Conservation (phyloP, 2,888 invertebrate genomes). For the Himalopsyche japonica region DNA sequence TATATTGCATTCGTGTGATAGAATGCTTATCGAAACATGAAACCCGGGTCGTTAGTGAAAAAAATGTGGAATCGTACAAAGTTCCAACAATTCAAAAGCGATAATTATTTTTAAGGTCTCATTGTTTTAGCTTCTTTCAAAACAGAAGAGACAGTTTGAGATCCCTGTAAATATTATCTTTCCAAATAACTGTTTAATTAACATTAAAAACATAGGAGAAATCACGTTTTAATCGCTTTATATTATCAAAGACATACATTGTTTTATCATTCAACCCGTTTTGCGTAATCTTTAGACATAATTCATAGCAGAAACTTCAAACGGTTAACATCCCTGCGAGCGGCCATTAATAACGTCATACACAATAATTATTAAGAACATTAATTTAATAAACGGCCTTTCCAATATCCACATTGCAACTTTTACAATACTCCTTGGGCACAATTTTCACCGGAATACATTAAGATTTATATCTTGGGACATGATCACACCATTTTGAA, state of each 20-base stretch:
- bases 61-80: no score
- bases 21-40: no score
- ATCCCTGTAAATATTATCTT: no score
- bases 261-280: constrained; percentile 36
- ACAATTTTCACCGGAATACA: constrained; percentile 34
- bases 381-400: constrained; percentile 21
- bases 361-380: constrained; percentile 30
- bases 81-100: no score
- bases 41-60: no score
- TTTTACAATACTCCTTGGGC: constrained; percentile 24
- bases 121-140: background rate
- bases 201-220: background rate
- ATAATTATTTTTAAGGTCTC: background rate
- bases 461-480: constrained; percentile 35
- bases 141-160: no score
- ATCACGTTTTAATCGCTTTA: constrained; percentile 9
- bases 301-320: constrained; percentile 22
- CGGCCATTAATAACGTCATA: constrained; percentile 24
- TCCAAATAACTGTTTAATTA: no score
- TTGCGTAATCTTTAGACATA: constrained; percentile 22
- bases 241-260: constrained; percentile 9
- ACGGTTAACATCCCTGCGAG: constrained; percentile 2
- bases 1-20: no score
- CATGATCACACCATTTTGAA: constrained; percentile 23
- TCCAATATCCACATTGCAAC: constrained; percentile 1